These are phyloP conservation scores for Cremastinae sp. DNA, from an alignment of 2,888 invertebrate species.

Conservation along the genomic window DNA sequence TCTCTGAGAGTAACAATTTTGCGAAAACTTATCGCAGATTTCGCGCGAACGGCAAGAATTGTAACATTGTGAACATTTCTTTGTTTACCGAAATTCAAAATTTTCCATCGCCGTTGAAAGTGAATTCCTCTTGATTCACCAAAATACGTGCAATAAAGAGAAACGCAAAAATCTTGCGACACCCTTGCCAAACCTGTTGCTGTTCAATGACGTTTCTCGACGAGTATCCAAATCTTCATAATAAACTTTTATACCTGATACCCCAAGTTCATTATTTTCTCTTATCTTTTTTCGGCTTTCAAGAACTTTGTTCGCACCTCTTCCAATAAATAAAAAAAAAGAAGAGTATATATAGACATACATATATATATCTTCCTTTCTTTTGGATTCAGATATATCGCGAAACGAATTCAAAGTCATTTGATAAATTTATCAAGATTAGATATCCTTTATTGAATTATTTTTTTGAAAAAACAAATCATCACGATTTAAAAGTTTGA, in stretches of 20 bases:
- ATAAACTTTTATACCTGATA: conserved; percentile 1
- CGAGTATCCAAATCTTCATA: too few relatives aligned
- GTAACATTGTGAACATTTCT: background rate
- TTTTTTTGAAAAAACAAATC: too few relatives aligned
- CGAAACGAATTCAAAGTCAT: too few relatives aligned
- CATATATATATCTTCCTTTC: too few relatives aligned
- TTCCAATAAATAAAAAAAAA: background rate
- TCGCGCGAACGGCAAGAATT: background rate
- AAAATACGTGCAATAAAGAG: background rate
- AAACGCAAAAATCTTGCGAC: conserved; percentile 18
- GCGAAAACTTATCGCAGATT: background rate
- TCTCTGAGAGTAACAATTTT: too few relatives aligned
- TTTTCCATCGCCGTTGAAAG: conserved; percentile 11
- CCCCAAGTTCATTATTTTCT: background rate
- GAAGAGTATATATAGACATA: conserved; percentile 8
- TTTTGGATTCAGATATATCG: too few relatives aligned
- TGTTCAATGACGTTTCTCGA: background rate
- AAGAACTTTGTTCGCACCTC: too few relatives aligned
- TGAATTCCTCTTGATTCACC: background rate
- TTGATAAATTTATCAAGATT: too few relatives aligned
- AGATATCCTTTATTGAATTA: too few relatives aligned
- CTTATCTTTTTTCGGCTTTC: background rate
- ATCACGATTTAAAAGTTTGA: too few relatives aligned
- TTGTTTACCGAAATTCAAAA: background rate
- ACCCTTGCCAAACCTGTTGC: conserved; percentile 20